Base-by-base conservation (phyloP, 1,140 invertebrate species). In the Drosophila lini region DNA sequence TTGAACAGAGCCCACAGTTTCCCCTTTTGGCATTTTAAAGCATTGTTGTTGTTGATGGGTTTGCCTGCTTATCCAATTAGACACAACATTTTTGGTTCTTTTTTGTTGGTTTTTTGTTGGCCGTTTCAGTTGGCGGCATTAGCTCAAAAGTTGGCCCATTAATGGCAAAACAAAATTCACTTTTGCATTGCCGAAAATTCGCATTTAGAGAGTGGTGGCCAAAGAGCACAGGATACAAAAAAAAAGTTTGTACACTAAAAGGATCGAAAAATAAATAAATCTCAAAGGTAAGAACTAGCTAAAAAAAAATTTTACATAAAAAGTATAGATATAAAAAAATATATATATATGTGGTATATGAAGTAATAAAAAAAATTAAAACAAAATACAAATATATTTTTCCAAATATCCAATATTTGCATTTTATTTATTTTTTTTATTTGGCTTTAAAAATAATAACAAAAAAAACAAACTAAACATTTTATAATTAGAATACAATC, bases 141-240 rank as follows among this genome's bases (percentile, higher is more conserved):
- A 75, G 81, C 74, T 74, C 61, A 86, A 85, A 84, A 85, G 67
- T 74, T 85, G 63, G 62, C 52, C 57, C 82, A 81, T 85, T 81
- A 86, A 78, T 85, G 63, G 68, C 50, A 34, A 68, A 60, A 75
- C 56, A 52, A 69, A 81, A 81, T 81, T 78, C 74, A 78, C 68
- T 81, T 74, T 81, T 64, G 16, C 38, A 67, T 32, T n/a, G 45
- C 38, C 42, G 13, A 55, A 52, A 45, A 57, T 50, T 44, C 41
- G 41, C 38, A 44, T 61, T 75, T 56, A 19, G 32, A 32, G 41
- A 61, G 56, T 79, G 32, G 10, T 38, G 25, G 11, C 1, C 13
- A 28, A 16, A 69, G 44, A 15, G 45, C 65, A 69, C 61, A 9
- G 6, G 2, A 19, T 19, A 19, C 6, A 19, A 19, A 52, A 10